A percentile compares a stretch with the other conserved stretches of the same genome.
Evolutionary conservation across 1,140 invertebrate genomes (phyloP).

Genomic region (Aphelenchoides besseyi): DNA sequence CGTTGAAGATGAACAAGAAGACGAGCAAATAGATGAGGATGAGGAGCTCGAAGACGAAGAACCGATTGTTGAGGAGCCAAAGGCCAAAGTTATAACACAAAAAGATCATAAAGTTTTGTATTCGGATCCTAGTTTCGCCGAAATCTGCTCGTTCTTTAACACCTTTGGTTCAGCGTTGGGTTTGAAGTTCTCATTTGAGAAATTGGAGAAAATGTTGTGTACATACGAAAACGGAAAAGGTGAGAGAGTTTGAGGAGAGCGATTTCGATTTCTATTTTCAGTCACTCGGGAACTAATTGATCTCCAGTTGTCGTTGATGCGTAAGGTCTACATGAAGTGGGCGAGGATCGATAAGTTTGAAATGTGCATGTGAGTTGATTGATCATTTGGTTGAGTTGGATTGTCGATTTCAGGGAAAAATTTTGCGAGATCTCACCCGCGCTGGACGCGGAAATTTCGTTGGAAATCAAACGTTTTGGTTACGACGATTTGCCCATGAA

Average conservation of each 20-base stretch:
- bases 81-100: neutral
- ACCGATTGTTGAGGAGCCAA: neutral
- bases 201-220: conserved; percentile 36
- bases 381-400: neutral
- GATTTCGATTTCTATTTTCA: conserved; percentile 13
- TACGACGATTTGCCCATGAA: conserved; percentile 35
- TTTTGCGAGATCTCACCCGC: conserved; percentile 34
- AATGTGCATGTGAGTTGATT: neutral
- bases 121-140: conserved; percentile 41
- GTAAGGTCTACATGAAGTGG: conserved; percentile 41
- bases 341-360: conserved; percentile 43
- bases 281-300: conserved; percentile 43
- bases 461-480: conserved; percentile 35
- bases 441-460: conserved; percentile 27
- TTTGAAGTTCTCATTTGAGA: conserved; percentile 38
- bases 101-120: conserved; percentile 25
- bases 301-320: conserved; percentile 40
- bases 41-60: conserved; percentile 17
- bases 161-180: conserved; percentile 36
- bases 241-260: neutral
- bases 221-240: conserved; percentile 39
- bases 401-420: conserved; percentile 29
- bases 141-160: conserved; percentile 50
- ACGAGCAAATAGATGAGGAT: neutral
- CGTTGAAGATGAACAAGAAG: neutral